Conservation (phyloP, 2,797 vertebrate species). For the Pelobates cultripes region DNA sequence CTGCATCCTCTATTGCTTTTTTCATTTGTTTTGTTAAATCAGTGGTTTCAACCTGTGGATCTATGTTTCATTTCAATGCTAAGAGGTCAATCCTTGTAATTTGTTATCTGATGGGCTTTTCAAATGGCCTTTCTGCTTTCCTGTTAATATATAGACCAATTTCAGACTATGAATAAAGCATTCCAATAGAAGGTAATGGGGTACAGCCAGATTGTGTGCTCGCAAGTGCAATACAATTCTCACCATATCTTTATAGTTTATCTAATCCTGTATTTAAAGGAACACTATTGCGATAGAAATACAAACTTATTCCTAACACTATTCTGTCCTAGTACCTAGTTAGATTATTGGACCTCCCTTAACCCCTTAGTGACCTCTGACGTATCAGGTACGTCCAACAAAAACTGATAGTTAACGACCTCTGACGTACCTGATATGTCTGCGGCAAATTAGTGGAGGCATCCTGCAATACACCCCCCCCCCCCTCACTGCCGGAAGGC, state of each 20-base stretch:
- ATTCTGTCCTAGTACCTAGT: too few species aligned
- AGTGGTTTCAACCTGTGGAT: constrained; percentile 17
- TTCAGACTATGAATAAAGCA: background rate
- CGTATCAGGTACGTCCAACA: too few species aligned
- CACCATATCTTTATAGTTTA: background rate
- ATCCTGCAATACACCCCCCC: too few species aligned
- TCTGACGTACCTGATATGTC: too few species aligned
- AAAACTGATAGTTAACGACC: too few species aligned
- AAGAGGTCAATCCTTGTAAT: constrained; percentile 38
- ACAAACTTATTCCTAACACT: too few species aligned
- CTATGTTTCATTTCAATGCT: constrained; percentile 29
- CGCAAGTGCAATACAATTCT: background rate
- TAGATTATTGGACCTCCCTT: too few species aligned
- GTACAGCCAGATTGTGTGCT: background rate
- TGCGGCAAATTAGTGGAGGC: too few species aligned
- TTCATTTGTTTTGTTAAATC: constrained; percentile 41
- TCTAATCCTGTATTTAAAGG: background rate
- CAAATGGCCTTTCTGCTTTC: constrained; percentile 14
- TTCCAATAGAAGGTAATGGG: too few species aligned
- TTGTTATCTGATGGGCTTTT: constrained; percentile 19
- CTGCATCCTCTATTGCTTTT: constrained; percentile 35
- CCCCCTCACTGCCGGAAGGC: too few species aligned
- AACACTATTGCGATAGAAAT: too few species aligned
- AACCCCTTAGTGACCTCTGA: too few species aligned
- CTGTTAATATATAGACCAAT: background rate